Percentiles rank a stretch among this genome's conserved stretches.
Conservation (phyloP, 2,888 invertebrate species). For the Ametastegia equiseti region DNA sequence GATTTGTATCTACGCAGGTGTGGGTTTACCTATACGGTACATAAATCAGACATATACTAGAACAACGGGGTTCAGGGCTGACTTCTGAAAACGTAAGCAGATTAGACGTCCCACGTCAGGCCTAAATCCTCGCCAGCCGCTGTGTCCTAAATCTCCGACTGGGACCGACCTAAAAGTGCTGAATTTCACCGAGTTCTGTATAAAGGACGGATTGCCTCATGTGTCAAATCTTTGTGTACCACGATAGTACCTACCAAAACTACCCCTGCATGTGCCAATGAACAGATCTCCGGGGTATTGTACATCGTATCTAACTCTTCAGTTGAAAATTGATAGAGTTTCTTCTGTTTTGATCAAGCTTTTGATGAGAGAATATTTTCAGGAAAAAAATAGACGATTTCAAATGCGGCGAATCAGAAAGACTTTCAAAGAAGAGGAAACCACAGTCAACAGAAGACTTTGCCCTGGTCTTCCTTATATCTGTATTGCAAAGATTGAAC, state of each 20-base stretch:
- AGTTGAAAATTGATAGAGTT: no score
- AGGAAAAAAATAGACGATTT: no score
- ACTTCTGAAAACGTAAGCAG: conserved; percentile 40
- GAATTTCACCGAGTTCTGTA: conserved; percentile 5
- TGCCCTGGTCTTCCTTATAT: no score
- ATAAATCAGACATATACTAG: conserved; percentile 14
- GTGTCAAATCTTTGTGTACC: not conserved
- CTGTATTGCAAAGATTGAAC: no score
- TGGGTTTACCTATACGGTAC: not conserved
- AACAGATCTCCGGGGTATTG: no score
- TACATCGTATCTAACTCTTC: no score
- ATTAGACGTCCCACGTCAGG: conserved; percentile 19
- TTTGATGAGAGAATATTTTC: no score
- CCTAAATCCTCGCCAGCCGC: conserved; percentile 26
- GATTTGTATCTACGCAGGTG: not conserved
- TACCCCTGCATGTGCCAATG: not conserved
- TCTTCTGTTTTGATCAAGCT: no score
- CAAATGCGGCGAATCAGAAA: no score
- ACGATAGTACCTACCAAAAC: not conserved
- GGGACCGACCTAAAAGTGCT: conserved; percentile 21
- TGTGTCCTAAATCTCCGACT: conserved; percentile 31
- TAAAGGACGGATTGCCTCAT: not conserved
- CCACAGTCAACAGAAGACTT: no score
- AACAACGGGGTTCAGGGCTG: conserved; percentile 2
- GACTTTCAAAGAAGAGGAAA: no score